These are phyloP conservation scores for Caradrina clavipalpis DNA, from an alignment of 2,888 invertebrate species.

Conservation along the genomic window DNA sequence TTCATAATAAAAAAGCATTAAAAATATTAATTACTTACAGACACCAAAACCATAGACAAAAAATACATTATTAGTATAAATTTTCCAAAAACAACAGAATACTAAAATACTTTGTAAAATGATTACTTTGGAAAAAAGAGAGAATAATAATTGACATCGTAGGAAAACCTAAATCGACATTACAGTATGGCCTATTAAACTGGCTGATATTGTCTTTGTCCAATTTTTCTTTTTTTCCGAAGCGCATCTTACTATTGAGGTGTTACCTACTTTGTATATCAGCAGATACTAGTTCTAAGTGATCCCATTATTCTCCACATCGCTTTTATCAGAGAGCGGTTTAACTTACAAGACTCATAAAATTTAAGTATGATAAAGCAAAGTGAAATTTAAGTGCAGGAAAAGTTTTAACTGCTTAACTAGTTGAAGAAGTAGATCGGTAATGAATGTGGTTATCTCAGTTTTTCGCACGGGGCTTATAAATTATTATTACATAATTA, in stretches of 20 bases:
- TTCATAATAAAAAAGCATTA: too few relatives aligned
- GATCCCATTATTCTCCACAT: slow-evolving; percentile 19
- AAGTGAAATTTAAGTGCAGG: slow-evolving; percentile 62
- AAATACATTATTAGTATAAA: too few relatives aligned
- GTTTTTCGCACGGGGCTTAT: slow-evolving; percentile 14
- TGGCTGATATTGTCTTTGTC: too few relatives aligned
- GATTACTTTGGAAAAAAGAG: too few relatives aligned
- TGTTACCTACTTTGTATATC: neutral
- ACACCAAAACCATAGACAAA: too few relatives aligned
- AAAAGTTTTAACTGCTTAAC: slow-evolving; percentile 54
- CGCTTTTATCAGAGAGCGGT: slow-evolving; percentile 30
- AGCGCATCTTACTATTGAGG: neutral
- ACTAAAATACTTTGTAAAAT: too few relatives aligned
- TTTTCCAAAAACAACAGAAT: too few relatives aligned
- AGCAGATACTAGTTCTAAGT: slow-evolving; percentile 1
- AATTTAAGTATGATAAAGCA: slow-evolving; percentile 58
- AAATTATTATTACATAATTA: neutral
- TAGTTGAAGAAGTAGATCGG: slow-evolving; percentile 27
- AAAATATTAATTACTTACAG: too few relatives aligned
- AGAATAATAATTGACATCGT: too few relatives aligned
- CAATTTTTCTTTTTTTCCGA: neutral
- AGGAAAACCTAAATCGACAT: too few relatives aligned
- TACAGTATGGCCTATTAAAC: too few relatives aligned
- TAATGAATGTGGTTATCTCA: slow-evolving; percentile 32
- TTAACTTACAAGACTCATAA: slow-evolving; percentile 52